A percentile compares a stretch with the other conserved stretches of the same genome.
These are phyloP conservation scores for Chirona hameri DNA, from an alignment of 2,888 invertebrate species.

Conservation along the genomic window DNA sequence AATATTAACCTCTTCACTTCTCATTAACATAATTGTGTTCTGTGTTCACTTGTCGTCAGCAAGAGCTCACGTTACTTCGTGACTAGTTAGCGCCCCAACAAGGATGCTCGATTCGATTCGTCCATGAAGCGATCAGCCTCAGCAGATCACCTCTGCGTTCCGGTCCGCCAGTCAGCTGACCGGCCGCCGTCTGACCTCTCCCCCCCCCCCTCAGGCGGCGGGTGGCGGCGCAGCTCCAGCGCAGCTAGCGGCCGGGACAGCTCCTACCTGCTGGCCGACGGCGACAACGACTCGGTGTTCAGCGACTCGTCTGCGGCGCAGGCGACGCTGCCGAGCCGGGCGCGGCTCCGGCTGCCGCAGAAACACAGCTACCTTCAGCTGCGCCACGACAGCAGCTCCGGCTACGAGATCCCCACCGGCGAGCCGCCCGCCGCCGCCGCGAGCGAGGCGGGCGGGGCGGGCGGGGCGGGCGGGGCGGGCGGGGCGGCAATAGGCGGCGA, in stretches of 20 bases:
- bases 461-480: background rate
- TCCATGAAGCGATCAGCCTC: too few species aligned
- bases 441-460: background rate
- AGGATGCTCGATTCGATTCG: too few species aligned
- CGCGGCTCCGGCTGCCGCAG: background rate
- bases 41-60: background rate
- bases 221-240: conserved; percentile 3
- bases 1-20: too few species aligned
- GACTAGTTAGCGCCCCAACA: too few species aligned
- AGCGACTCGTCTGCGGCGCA: conserved; percentile 39
- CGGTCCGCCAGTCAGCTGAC: background rate
- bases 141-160: too few species aligned
- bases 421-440: conserved; percentile 42
- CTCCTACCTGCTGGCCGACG: conserved; percentile 2
- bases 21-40: too few species aligned
- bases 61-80: too few species aligned
- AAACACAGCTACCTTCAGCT: conserved; percentile 47
- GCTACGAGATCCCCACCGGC: conserved; percentile 50
- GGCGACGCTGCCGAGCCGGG: conserved; percentile 47
- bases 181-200: background rate
- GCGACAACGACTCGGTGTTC: conserved; percentile 11
- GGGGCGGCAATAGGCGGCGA: background rate
- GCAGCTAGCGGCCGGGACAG: conserved; percentile 1
- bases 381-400: conserved; percentile 53
- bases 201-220: background rate